Base-by-base conservation (phyloP, 1,140 invertebrate genomes). In the Agraylea sexmaculata region DNA sequence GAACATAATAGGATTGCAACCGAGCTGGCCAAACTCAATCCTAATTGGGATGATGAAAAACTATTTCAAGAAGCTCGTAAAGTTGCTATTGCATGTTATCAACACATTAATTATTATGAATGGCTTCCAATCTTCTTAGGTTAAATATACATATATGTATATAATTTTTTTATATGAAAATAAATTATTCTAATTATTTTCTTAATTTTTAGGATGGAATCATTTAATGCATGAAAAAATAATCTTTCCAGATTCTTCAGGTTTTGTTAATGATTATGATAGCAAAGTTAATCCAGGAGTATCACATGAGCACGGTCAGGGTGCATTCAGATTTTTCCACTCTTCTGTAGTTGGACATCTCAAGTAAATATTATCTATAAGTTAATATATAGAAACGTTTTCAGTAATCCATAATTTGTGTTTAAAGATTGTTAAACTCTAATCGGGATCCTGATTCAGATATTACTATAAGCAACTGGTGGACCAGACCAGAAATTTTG, bases 211-310 rank as follows among this genome's bases (percentile, higher is more conserved):
- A 40, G 38, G 38, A 2, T 3, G 12, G 10, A 11, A 18, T 3
- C 20, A 32, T 19, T 8, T 46, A 2, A n/a, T 42, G 4, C 21
- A 33, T 15, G 5, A 15, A 10, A 35, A 38, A 13, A 32, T 47
- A 8, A 36, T 41, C 10, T 40, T 21, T 23, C n/a, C n/a, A n/a
- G n/a, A n/a, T n/a, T n/a, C n/a, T n/a, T n/a, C n/a, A 70, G 13
- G 67, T 71, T 55, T 68, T 50, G 78, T 82, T 34, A 63, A 72
- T 27, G 80, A 83, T 23, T 89, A 88, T 55, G 67, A 83, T 51
- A 52, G 64, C 0, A 56, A 58, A 2, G 57, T 76, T 0, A 67
- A 77, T 49, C 70, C 76, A 1, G 67, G 64, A 8, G 63, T 75
- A 12, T 54, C 74, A 1, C 79, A 81, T 50, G 77, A 73, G 43